Base-by-base conservation (phyloP, 1,140 invertebrate species). In the Caenorhabditis brenneri region DNA sequence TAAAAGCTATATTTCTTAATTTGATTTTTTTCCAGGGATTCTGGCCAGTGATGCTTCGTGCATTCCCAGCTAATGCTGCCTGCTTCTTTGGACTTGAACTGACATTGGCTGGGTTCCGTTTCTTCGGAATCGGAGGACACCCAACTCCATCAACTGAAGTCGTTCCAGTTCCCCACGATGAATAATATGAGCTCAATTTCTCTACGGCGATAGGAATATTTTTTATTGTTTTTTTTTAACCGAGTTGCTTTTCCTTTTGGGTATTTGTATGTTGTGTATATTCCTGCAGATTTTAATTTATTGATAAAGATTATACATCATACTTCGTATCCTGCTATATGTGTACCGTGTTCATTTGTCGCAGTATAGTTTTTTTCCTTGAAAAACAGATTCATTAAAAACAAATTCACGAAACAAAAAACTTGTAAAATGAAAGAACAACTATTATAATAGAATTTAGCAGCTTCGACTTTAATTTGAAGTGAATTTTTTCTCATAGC, bases 51-150 rank as follows among this genome's bases (percentile, higher is more conserved):
- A 94, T 97, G 93, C 91, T 97, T 12, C 92, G 96, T 91, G 95
- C 96, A 36, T 96, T 97, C 92, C 95, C 96, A 53, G 95, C 96
- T n/a, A 97, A 97, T 92, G 96, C 96, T 82, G 95, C 88, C 22
- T 89, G 88, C 80, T 89, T 89, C 86, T 88, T 89, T 79, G 88
- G 88, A 19, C 84, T 89, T 49, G 88, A 89, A 60, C 79, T 89
- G 69, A 88, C 88, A 16, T 74, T 89, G 22, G 49, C 79, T n/a
- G 78, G 81, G 15, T 88, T 88, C 80, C 87, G 87, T 24, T 78
- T 51, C 39, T 79, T 85, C n/a, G 80, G 79, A 22, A 19, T 78
- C 12, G 79, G 60, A 16, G 58, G 60, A 16, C 42, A 74, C n/a
- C 65, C 65, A 74, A 74, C 65, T 12, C 65, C 65, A 42, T 74